Evolutionary conservation across 2,113 vertebrate genomes (phyloP), one percentile per base, ranked within the genome.

Genomic region (Isichthys henryi): DNA sequence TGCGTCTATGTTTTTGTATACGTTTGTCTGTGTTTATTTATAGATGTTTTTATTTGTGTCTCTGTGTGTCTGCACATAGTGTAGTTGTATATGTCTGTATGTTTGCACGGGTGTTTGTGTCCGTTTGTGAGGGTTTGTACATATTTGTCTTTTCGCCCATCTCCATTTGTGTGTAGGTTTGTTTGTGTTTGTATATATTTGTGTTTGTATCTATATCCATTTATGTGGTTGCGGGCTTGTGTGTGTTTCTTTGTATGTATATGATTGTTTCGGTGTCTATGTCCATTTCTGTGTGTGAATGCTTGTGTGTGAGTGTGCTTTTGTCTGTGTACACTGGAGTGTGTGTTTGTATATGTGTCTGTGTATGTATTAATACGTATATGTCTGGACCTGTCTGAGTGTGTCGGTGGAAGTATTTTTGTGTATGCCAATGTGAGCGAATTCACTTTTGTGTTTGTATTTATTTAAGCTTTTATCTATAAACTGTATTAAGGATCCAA

Each of bases 71-170:
- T 58, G 53, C 21, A 23, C 53, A n/a, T 58, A 58, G 21, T 56
- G 53, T 56, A 21, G 53, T 45, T 45, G 5, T 39, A n/a, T 15
- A 27, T 21, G 21, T 21, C 48, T 58, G 5, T 62, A 2, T 58
- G 46, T 88, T 56, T 58, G 62, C 88, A 46, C 89, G 70, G 52
- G 66, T 70, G 50, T 35, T 46, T 89, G 49, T 88, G 27, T 74
- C 10, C 66, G 35, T 35, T 74, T 35, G 23, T 70, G 62, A 27
- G 62, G 2, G 62, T 70, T 70, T 70, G n/a, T 13, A 31, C 0
- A 27, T 31, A 31, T 70, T 6, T 56, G 53, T 56, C 52, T 53
- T 7, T 56, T 8, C 27, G 62, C 10, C n/a, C n/a, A 66, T 27
- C n/a, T 27, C 62, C 23, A 66, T 66, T 70, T 0, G 27, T 31